A percentile compares a stretch with the other conserved stretches of the same genome.
phyloP scores from a whole-genome alignment of 2,888 invertebrate genomes.

The Zygothrica quintamaculata region DNA sequence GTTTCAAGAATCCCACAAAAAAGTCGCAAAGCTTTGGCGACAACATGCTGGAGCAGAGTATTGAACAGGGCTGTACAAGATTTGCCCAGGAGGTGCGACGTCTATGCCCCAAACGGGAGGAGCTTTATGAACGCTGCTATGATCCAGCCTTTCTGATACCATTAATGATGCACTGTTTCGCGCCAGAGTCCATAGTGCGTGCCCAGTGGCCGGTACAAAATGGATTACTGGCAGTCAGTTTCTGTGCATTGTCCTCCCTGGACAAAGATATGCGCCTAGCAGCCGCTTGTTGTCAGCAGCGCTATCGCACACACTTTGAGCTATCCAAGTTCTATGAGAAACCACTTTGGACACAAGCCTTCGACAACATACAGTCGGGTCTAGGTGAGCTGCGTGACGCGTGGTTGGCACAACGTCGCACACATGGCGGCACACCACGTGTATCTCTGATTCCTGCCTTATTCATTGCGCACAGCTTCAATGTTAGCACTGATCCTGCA shows the following conservation, averaged over 20 bases:
- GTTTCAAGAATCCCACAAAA: constrained; percentile 71
- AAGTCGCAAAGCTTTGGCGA: constrained; percentile 67
- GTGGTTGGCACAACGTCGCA: constrained; percentile 82
- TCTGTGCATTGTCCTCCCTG: constrained; percentile 89
- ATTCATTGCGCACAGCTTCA: constrained; percentile 84
- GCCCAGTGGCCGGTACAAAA: constrained; percentile 89
- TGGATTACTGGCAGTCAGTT: constrained; percentile 89
- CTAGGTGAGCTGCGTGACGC: constrained; percentile 72
- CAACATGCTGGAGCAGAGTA: constrained; percentile 76
- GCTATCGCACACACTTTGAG: constrained; percentile 91
- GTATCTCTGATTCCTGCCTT: constrained; percentile 82
- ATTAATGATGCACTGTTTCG: constrained; percentile 89
- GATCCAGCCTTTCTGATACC: constrained; percentile 94
- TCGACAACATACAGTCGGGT: constrained; percentile 83
- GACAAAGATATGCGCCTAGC: constrained; percentile 88
- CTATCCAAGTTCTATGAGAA: constrained; percentile 86
- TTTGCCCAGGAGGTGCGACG: constrained; percentile 73
- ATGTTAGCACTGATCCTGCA: constrained; percentile 90
- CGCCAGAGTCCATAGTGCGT: constrained; percentile 90
- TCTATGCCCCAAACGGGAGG: constrained; percentile 79
- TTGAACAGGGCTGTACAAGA: constrained; percentile 68
- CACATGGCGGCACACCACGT: constrained; percentile 81
- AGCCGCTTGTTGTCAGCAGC: constrained; percentile 90
- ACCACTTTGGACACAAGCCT: constrained; percentile 83
- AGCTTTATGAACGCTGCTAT: constrained; percentile 86